Percentiles rank a stretch among this genome's conserved stretches.
phyloP scores from a whole-genome alignment of 1,140 invertebrate species.

The Brachionus plicatilis region DNA sequence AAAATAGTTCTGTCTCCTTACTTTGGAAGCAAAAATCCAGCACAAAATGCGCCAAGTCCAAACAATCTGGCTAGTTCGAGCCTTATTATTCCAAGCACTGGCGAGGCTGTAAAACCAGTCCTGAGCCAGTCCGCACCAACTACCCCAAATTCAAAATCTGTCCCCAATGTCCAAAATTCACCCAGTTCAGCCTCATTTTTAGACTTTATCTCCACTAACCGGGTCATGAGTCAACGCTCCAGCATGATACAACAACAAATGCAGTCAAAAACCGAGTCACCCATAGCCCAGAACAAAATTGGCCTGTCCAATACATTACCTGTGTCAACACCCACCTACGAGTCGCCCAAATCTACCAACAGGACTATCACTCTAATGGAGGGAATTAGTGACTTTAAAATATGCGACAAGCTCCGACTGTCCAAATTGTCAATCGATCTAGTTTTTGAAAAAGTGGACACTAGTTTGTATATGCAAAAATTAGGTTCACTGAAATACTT shows the following conservation, averaged over 20 bases:
- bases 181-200: conserved; percentile 22
- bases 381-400: background rate
- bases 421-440: background rate
- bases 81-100: background rate
- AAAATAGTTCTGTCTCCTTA: conserved; percentile 23
- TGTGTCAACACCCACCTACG: background rate
- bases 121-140: background rate
- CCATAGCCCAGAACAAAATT: background rate
- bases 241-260: conserved; percentile 35
- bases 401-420: background rate
- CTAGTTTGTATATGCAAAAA: conserved; percentile 17
- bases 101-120: background rate
- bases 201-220: conserved; percentile 14
- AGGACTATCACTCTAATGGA: background rate
- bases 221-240: conserved; percentile 4
- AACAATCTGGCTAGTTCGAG: background rate
- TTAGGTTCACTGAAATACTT: conserved; percentile 3
- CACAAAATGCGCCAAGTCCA: background rate
- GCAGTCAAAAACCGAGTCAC: conserved; percentile 14
- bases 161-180: conserved; percentile 11
- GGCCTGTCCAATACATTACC: background rate
- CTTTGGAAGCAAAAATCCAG: background rate
- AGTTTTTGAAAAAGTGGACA: background rate
- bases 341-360: background rate
- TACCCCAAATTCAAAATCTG: background rate